Conservation (phyloP, 1,140 invertebrate genomes). For the Papilio polytes region DNA sequence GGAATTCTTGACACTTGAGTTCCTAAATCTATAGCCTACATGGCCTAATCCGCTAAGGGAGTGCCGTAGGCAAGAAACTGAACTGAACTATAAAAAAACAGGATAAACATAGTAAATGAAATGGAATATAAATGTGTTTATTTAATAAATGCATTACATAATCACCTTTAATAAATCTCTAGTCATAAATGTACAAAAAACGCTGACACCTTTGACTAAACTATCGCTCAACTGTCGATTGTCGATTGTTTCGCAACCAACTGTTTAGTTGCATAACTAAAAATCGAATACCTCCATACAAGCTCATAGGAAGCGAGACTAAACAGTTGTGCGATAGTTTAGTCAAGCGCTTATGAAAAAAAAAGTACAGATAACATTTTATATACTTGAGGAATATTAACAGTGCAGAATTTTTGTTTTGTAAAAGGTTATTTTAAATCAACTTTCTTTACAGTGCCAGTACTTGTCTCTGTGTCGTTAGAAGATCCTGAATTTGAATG, state of each 20-base stretch:
- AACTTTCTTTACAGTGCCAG: slow-evolving; percentile 79
- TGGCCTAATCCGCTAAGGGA: too few relatives aligned
- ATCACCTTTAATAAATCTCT: background rate
- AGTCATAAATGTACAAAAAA: background rate
- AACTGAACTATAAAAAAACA: too few relatives aligned
- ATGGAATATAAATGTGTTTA: slow-evolving; percentile 12
- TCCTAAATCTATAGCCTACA: too few relatives aligned
- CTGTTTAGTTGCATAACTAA: too few relatives aligned
- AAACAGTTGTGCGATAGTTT: too few relatives aligned
- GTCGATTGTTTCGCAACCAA: too few relatives aligned
- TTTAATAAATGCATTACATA: slow-evolving; percentile 15
- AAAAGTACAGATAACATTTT: background rate
- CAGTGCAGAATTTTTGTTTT: background rate
- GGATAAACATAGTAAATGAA: background rate
- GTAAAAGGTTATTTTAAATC: slow-evolving; percentile 52
- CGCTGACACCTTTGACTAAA: too few relatives aligned
- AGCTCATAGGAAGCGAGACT: too few relatives aligned
- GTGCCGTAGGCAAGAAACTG: too few relatives aligned
- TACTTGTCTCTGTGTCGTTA: slow-evolving; percentile 82
- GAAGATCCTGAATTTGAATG: slow-evolving; percentile 82
- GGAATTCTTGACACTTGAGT: too few relatives aligned
- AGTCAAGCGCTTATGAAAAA: background rate
- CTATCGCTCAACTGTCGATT: too few relatives aligned
- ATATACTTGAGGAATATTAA: background rate
- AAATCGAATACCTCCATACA: too few relatives aligned